A percentile compares a stretch with the other conserved stretches of the same genome.
These are phyloP conservation scores for Prosapia bicincta DNA, from an alignment of 2,888 invertebrate genomes.

Conservation along the genomic window DNA sequence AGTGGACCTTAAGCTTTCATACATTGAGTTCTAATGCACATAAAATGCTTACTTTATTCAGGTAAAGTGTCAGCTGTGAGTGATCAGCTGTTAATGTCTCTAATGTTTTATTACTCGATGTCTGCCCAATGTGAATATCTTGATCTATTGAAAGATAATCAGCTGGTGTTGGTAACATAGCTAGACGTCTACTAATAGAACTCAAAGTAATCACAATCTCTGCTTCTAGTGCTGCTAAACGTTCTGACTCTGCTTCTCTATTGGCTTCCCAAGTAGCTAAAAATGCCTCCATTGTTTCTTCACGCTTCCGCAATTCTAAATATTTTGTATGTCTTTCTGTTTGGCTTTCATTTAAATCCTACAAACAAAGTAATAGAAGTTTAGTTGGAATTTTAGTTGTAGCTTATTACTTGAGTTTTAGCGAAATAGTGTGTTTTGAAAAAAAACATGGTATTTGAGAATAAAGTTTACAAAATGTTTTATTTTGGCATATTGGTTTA, in stretches of 20 bases:
- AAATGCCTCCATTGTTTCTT: conserved; percentile 78
- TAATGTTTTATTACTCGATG: conserved; percentile 50
- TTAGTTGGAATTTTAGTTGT: too few relatives aligned
- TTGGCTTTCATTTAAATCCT: conserved; percentile 65
- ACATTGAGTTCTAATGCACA: too few relatives aligned
- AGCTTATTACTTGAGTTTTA: too few relatives aligned
- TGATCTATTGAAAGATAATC: conserved; percentile 52
- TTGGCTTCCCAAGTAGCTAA: conserved; percentile 61
- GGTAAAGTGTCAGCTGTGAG: conserved; percentile 48
- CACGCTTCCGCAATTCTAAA: conserved; percentile 72
- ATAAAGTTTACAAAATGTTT: too few relatives aligned
- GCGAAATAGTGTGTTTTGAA: too few relatives aligned
- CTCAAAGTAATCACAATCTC: conserved; percentile 62
- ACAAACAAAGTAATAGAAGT: too few relatives aligned
- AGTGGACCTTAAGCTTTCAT: too few relatives aligned
- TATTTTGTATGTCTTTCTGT: conserved; percentile 76
- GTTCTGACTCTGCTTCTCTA: conserved; percentile 60
- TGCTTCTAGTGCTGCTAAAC: conserved; percentile 58
- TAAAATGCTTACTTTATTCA: conserved; percentile 45
- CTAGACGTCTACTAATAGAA: conserved; percentile 60
- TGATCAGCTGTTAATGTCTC: conserved; percentile 60
- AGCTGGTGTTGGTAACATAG: conserved; percentile 47
- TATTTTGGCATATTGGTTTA: too few relatives aligned
- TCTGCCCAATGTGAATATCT: conserved; percentile 46
- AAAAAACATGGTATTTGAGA: too few relatives aligned